Conservation (phyloP, 1,140 invertebrate species). For the Drosophila kurseongensis region DNA sequence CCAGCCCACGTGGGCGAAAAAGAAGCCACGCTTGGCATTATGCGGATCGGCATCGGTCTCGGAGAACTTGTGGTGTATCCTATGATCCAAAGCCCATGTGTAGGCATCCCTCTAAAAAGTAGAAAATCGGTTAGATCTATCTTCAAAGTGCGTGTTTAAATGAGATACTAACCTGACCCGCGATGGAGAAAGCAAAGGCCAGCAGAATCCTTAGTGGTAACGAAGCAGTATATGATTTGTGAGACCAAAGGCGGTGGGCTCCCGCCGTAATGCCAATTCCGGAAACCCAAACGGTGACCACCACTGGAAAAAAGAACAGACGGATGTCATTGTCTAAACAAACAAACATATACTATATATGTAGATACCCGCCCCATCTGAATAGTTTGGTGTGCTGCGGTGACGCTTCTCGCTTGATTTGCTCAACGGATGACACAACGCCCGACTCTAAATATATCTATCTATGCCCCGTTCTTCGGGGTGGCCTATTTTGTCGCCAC, state of each 20-base stretch:
- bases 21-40: constrained; percentile 92
- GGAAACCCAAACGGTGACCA: constrained; percentile 85
- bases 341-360: constrained; percentile 3
- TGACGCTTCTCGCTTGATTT: constrained; percentile 56
- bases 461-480: constrained; percentile 27
- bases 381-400: constrained; percentile 15
- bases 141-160: not conserved
- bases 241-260: constrained; percentile 93
- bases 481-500: constrained; percentile 34
- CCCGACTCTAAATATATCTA: constrained; percentile 53
- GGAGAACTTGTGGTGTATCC: constrained; percentile 93
- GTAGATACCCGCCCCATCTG: not conserved
- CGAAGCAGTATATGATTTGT: constrained; percentile 93
- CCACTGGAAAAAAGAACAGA: constrained; percentile 85
- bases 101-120: constrained; percentile 88
- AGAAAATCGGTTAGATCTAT: not conserved
- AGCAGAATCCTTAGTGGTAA: constrained; percentile 90
- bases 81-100: constrained; percentile 92
- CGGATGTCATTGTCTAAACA: constrained; percentile 38
- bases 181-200: constrained; percentile 88
- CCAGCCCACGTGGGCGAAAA: constrained; percentile 93
- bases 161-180: constrained; percentile 87
- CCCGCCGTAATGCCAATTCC: constrained; percentile 92
- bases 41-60: constrained; percentile 94
- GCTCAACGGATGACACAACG: constrained; percentile 64